A percentile compares a stretch with the other conserved stretches of the same genome.
Evolutionary conservation across 2,113 vertebrate genomes (phyloP).

Genomic region (Fregata magnificens): DNA sequence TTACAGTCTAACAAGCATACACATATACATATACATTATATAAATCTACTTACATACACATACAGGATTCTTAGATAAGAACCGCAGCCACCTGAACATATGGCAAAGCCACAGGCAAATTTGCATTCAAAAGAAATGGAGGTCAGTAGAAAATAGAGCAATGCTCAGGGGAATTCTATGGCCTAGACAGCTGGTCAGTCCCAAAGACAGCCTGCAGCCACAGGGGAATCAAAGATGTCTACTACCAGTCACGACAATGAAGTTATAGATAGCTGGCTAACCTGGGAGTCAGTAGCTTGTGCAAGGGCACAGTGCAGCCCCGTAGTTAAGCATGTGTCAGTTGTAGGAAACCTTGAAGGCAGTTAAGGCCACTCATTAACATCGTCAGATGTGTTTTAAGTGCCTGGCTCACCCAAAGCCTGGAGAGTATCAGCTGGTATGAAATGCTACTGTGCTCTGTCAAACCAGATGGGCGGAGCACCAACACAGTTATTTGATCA

Average conservation of each 20-base stretch:
- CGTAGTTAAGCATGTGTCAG: rapidly evolving
- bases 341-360: neutral
- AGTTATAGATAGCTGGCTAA: neutral
- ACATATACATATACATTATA: neutral
- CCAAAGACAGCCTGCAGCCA: neutral
- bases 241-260: neutral
- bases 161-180: neutral
- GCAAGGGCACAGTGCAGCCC: neutral
- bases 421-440: neutral
- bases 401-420: neutral
- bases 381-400: neutral
- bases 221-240: neutral
- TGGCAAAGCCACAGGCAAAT: neutral
- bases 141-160: neutral
- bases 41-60: neutral
- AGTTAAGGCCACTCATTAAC: neutral
- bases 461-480: neutral
- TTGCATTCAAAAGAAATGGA: neutral
- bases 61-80: neutral
- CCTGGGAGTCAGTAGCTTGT: neutral
- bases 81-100: neutral
- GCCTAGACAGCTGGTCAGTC: neutral
- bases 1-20: neutral
- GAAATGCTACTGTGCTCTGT: rapidly evolving
- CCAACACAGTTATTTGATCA: neutral